A percentile compares a stretch with the other conserved stretches of the same genome.
phyloP scores from a whole-genome alignment of 2,113 vertebrate genomes.

The Bos taurus region DNA sequence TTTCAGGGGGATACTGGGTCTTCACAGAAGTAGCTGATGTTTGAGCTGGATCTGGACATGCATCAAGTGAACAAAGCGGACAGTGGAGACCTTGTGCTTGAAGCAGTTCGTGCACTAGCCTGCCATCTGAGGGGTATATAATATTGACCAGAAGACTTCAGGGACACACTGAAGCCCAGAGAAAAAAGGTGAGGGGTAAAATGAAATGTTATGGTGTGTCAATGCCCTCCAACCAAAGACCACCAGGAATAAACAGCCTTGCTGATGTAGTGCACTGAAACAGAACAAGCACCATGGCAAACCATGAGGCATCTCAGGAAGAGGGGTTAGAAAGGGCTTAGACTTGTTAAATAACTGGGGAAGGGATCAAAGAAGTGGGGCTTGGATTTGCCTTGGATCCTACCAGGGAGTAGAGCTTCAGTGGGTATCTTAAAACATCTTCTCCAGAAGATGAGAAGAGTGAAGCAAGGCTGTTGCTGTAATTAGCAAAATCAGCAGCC shows the following conservation, averaged over 20 bases:
- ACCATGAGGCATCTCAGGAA: background rate
- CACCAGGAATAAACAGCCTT: background rate
- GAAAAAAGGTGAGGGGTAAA: background rate
- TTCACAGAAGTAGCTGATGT: background rate
- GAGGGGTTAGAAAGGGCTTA: background rate
- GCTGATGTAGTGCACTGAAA: background rate
- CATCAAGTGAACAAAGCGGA: background rate
- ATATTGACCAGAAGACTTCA: background rate
- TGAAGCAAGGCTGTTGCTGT: background rate
- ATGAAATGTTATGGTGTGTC: background rate
- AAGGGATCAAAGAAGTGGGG: background rate
- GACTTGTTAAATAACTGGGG: background rate
- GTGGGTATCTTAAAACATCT: background rate
- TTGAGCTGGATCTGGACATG: background rate
- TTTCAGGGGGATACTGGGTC: background rate
- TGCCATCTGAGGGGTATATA: background rate
- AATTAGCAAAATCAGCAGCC: background rate
- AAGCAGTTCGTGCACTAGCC: background rate
- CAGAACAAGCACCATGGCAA: background rate
- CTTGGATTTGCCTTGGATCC: background rate
- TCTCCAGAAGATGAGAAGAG: background rate
- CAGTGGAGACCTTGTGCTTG: background rate
- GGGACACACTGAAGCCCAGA: background rate
- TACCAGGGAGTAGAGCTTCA: background rate
- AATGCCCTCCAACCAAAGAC: background rate